phyloP scores from a whole-genome alignment of 2,113 vertebrate genomes.

The Pseudorasbora parva region DNA sequence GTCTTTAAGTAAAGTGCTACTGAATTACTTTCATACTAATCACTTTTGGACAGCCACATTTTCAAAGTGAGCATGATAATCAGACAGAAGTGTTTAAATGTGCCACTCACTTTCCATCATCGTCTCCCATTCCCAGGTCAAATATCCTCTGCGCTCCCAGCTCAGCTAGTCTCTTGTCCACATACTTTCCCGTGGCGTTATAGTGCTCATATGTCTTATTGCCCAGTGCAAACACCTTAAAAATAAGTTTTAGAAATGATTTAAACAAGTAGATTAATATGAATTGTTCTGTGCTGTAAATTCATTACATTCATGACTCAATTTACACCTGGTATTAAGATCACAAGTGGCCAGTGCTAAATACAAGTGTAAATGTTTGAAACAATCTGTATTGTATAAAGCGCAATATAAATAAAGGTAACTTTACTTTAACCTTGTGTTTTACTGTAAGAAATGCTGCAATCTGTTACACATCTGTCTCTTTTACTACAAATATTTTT shows the following conservation, averaged over 20 bases:
- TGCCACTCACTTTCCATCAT: conserved; percentile 91
- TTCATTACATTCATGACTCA: not conserved
- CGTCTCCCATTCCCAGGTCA: conserved; percentile 92
- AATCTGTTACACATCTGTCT: too few relatives aligned
- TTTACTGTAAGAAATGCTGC: too few relatives aligned
- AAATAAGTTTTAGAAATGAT: not conserved
- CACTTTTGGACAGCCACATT: not conserved
- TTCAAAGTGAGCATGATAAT: not conserved
- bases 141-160: conserved; percentile 92
- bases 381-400: too few relatives aligned
- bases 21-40: not conserved
- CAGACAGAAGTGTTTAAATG: not conserved
- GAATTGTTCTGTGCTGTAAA: not conserved
- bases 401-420: too few relatives aligned
- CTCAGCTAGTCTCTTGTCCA: conserved; percentile 91
- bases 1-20: too few relatives aligned
- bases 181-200: conserved; percentile 96
- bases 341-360: not conserved
- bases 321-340: not conserved
- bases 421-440: too few relatives aligned
- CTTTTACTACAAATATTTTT: too few relatives aligned
- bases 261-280: not conserved
- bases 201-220: conserved; percentile 99
- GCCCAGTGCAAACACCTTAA: conserved; percentile 93
- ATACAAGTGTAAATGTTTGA: not conserved